Evolutionary conservation across 2,797 vertebrate genomes (phyloP).

Genomic region (Falco cherrug): DNA sequence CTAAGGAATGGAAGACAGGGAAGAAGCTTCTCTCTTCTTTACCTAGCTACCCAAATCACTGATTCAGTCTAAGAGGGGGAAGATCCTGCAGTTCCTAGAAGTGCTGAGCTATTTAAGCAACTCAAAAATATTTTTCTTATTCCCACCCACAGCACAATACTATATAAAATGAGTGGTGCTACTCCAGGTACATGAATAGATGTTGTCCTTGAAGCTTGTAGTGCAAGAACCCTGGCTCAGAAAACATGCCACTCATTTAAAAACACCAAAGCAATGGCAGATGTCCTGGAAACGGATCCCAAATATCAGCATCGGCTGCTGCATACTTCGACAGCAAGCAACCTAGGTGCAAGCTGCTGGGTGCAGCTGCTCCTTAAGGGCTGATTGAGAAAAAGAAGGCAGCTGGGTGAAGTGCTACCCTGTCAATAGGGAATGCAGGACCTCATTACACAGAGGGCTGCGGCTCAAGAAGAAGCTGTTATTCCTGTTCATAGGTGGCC

Average conservation of each 20-base stretch:
- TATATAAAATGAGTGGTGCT: not conserved
- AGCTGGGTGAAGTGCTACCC: not conserved
- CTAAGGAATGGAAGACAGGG: not conserved
- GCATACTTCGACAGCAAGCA: not conserved
- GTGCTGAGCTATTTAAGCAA: not conserved
- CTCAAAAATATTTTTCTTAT: not conserved
- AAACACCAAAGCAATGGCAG: not conserved
- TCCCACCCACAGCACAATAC: not conserved
- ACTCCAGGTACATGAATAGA: not conserved
- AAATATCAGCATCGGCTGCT: not conserved
- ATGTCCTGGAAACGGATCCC: not conserved
- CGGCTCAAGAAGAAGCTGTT: not conserved
- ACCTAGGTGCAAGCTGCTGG: not conserved
- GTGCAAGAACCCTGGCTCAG: not conserved
- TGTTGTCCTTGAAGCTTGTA: not conserved
- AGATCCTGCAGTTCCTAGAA: not conserved
- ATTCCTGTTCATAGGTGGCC: slow-evolving; percentile 83
- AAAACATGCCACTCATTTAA: not conserved
- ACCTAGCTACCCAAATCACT: not conserved
- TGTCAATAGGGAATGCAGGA: not conserved
- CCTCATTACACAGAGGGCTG: not conserved
- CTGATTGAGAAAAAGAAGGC: not conserved
- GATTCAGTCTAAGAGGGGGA: not conserved
- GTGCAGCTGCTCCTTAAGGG: not conserved
- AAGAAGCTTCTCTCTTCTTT: not conserved